Evolutionary conservation across 2,113 vertebrate genomes (phyloP), one percentile per base, ranked within the genome.

Genomic region (Poeciliopsis turrubarensis): DNA sequence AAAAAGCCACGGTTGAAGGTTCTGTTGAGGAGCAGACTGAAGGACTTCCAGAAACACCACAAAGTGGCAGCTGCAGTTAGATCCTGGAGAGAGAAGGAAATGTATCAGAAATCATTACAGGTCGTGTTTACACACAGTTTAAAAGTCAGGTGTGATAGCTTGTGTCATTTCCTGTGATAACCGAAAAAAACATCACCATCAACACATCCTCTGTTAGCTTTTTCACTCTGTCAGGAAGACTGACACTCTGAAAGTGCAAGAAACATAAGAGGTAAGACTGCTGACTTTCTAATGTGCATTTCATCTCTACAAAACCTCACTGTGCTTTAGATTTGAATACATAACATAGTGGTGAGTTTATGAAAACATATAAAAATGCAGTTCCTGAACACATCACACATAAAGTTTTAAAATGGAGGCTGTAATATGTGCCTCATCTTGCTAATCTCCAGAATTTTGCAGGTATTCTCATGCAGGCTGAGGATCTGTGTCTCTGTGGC

Each of bases 391-490:
- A 57, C 22, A 54, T 63, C 14, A 65, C 19, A 14, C 14, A 14
- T 12, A 12, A 26, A 32, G 66, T 34, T 69, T 1, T 60, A 19
- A 39, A 67, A 44, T 29, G n/a, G 8, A 31, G 13, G 6, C 31
- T 67, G 17, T 70, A 27, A 71, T 73, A 51, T 51, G 27, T 5
- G 15, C 47, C 4, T 60, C 0, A 25, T 54, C 66, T 17, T 41
- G 39, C 68, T 78, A 31, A 47, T 25, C 60, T 70, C 34, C 15
- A 27, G 26, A 34, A 41, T 41, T 30, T 25, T 25, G 64, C 29
- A 78, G 57, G 82, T 65, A 3, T 78, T 72, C 73, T 26, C n/a
- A 51, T 19, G 31, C 41, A 25, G 61, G 32, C 47, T 31, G 66
- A 13, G 54, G 66, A 47, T 47, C 54, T 54, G 34, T 66, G 70